Conservation (phyloP, 2,797 vertebrate species). For the Crax fasciolata region DNA sequence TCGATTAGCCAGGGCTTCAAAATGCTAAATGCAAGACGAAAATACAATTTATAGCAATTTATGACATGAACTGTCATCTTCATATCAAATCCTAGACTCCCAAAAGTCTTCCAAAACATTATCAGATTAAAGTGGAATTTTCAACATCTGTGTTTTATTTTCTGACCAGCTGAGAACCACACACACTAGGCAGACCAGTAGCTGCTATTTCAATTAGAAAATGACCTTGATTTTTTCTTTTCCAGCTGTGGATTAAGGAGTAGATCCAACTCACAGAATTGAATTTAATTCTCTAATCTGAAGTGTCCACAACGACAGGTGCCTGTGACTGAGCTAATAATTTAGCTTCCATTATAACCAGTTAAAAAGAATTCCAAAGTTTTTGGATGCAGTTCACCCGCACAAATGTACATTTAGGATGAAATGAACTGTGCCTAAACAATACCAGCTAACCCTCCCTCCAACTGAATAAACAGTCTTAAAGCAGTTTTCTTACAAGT, state of each 20-base stretch:
- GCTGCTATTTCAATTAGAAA: neutral
- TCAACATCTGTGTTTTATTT: accelerated
- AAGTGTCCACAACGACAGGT: neutral
- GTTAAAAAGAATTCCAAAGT: neutral
- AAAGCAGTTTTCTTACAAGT: neutral
- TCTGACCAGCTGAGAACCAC: neutral
- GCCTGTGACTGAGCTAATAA: neutral
- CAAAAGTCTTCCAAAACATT: neutral
- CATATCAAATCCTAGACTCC: neutral
- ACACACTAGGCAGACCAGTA: neutral
- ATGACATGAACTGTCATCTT: neutral
- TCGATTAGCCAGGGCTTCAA: conserved; percentile 92
- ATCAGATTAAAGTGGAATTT: neutral
- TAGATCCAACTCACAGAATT: neutral
- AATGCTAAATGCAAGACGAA: conserved; percentile 86
- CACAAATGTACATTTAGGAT: neutral
- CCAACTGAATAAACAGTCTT: neutral
- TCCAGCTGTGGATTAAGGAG: neutral
- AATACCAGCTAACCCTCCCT: neutral
- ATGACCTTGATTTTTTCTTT: neutral
- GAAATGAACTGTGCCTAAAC: neutral
- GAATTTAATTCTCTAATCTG: neutral
- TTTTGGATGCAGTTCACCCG: neutral
- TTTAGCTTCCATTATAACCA: neutral
- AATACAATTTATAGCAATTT: conserved; percentile 30